Base-by-base conservation (phyloP, 1,140 invertebrate species). In the Chrysopa pallens region DNA sequence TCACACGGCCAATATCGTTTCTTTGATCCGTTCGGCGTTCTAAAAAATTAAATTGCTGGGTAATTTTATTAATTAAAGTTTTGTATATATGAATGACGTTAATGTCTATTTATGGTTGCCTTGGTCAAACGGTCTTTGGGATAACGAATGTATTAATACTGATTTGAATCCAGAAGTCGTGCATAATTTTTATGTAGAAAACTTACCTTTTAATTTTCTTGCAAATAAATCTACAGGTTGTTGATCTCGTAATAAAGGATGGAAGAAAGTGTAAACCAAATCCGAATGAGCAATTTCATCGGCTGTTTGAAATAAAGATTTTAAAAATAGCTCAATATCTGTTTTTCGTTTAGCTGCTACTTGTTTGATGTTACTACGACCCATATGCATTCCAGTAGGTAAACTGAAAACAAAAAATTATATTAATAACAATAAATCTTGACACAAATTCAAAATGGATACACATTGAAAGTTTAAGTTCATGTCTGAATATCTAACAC, bases 211-310 rank as follows among this genome's bases (percentile, higher is more conserved):
- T 9, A 74, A 63, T 64, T 79, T 55, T 48, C 75, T 44, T 56
- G 61, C 33, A 66, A 56, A 59, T 68, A 68, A 50, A 71, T 74
- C 81, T 29, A 79, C 74, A 55, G 87, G 86, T 63, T 93, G 80
- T 60, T 87, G 84, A 57, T 88, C 94, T 48, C 92, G 64, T 38
- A 96, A 62, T 46, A 98, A 61, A 8, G 92, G 90, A 71, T 98
- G 94, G 61, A 97, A 96, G 66, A 98, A 97, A 1, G 93, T 97
- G 59, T 97, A 97, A 6, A 97, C 89, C 29, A 98, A 68, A 64
- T 94, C 87, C 29, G 88, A 94, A 69, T 97, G 88, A 1, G 85
- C 78, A 51, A 98, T 91, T 70, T 97, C 93, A 52, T 88, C 79
- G 8, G 88, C 80, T 55, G 91, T 76, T 53, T 71, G 70, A 64